Base-by-base conservation (phyloP, 2,888 invertebrate genomes). In the Vandiemenella viatica region DNA sequence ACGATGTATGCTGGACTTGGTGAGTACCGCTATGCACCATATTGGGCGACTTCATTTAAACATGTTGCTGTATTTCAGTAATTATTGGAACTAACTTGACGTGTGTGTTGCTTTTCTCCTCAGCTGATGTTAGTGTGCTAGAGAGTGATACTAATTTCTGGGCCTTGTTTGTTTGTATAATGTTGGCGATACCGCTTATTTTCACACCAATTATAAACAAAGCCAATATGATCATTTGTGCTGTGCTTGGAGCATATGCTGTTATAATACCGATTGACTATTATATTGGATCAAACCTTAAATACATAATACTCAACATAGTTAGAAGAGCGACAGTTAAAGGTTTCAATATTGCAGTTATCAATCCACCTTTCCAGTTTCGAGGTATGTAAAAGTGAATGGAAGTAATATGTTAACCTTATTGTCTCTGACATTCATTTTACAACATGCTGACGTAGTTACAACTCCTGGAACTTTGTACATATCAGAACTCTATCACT, bases 301-400 rank as follows among this genome's bases (percentile, higher is more conserved):
- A 78, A 57, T 83, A 78, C 60, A 78, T 84, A 26, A 57, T 83
- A 2, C 67, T 83, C 17, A 83, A 83, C 58, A 68, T 74, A 0
- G 61, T 80, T n/a, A 67, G 82, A 53, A 71, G 83, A 53, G 74
- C 76, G 0, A 71, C 73, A 0, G 72, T 49, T 8, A 20, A 19
- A 13, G 65, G 70, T n/a, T 83, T 80, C 57, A 68, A 72, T 43
- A 60, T 63, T 16, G 81, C 77, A 18, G 65, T 75, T 18, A 61
- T 80, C 43, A 65, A 72, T 55, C 75, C 77, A 17, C 79, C 80
- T 1, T 76, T 70, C 60, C 18, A 40, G 16, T 5, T 40, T 17
- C 17, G 7, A 6, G 40, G 40, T 40, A 40, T 15, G 16, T 15
- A 17, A 18, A 6, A 7, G 38, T 15, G 38, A 15, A 38, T 38